A percentile compares a stretch with the other conserved stretches of the same genome.
Evolutionary conservation across 2,797 vertebrate genomes (phyloP).

Genomic region (Coregonus ussuriensis): DNA sequence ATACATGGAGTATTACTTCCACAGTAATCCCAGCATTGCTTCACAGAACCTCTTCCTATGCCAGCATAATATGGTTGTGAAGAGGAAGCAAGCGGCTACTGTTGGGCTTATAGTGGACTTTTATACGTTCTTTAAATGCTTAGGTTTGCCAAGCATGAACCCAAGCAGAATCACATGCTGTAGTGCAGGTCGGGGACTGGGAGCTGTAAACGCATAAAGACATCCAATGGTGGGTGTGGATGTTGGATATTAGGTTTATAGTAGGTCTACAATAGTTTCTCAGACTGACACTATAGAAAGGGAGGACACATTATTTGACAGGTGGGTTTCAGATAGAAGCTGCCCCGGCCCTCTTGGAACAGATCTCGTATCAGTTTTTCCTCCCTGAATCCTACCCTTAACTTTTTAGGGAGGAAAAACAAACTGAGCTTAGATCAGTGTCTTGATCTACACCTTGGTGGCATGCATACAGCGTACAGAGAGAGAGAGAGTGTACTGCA

Average conservation of each 20-base stretch:
- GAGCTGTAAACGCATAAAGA: background rate
- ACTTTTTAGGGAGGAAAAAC: background rate
- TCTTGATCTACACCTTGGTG: background rate
- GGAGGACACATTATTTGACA: background rate
- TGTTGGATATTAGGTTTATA: too few species aligned
- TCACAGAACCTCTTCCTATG: conserved; percentile 14
- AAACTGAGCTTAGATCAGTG: background rate
- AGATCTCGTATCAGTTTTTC: too few species aligned
- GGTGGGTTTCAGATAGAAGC: too few species aligned
- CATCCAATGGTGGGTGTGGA: too few species aligned
- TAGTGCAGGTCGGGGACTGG: conserved; percentile 41
- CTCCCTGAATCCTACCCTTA: background rate
- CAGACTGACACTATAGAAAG: background rate
- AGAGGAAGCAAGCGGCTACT: conserved; percentile 15
- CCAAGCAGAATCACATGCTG: background rate
- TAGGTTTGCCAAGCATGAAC: conserved; percentile 44
- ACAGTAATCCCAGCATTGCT: too few species aligned
- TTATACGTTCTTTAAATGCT: conserved; percentile 63
- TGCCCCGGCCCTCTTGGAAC: too few species aligned
- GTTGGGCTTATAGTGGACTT: conserved; percentile 42
- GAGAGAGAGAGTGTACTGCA: background rate
- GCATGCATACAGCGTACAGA: conserved; percentile 23
- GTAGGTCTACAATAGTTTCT: background rate
- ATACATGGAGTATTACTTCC: background rate
- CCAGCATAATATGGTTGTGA: conserved; percentile 33